Base-by-base conservation (phyloP, 1,140 invertebrate genomes). In the Cepaea nemoralis region DNA sequence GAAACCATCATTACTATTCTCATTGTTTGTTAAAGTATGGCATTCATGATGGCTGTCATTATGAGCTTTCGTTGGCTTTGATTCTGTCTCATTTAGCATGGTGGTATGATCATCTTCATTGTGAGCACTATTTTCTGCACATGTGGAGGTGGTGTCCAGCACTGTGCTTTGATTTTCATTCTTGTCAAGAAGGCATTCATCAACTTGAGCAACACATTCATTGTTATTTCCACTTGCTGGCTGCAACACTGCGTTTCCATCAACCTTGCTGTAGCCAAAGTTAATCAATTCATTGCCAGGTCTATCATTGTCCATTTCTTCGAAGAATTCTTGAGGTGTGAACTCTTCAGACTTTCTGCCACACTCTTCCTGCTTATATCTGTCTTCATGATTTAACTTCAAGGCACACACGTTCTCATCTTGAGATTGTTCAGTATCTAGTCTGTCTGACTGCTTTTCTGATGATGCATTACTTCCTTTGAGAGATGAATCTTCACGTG, bases 231-330 rank as follows among this genome's bases (percentile, higher is more conserved):
- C 33, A 63, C 59, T 55, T n/a, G 22, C 37, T 39, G 24, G 1
- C 8, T 71, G 1, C 22, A 12, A 27, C 2, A 71, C 6, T 6
- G n/a, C 24, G 0, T 10, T 45, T 19, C 37, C 24, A 40, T 6
- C n/a, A 71, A 39, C 1, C 22, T 71, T 39, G 1, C 40, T 39
- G 24, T 71, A 39, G 3, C n/a, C 31, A 8, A 0, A 71, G 12
- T 71, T n/a, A 19, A 40, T 45, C 35, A 19, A 14, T 10, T 45
- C 37, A 2, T 8, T 24, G 6, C 22, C 42, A 1, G 48, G 27
- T 6, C 31, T 75, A 33, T 75, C 73, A 40, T 19, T 75, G n/a
- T 75, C 73, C 42, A 50, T 12, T 50, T 50, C 73, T 24, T 50
- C 42, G 27, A 50, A 50, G 2, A 37, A 22, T 50, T 31, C 31